Conservation (phyloP, 1,140 invertebrate species). For the Pantala flavescens region DNA sequence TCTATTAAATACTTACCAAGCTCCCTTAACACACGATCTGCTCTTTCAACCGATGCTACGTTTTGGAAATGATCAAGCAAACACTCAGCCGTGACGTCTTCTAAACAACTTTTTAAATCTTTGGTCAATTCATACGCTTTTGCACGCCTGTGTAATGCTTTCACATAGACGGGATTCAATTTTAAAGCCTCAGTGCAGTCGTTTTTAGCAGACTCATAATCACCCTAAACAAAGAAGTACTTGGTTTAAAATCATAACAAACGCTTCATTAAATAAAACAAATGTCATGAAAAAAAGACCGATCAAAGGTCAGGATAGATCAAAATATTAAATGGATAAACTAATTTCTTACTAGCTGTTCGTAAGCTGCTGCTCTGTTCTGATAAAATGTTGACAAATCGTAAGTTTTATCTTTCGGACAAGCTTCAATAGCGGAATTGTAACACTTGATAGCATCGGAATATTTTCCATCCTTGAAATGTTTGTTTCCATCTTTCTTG, state of each 20-base stretch:
- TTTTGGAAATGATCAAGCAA: slow-evolving; percentile 82
- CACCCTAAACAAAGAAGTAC: slow-evolving; percentile 45
- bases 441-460: slow-evolving; percentile 81
- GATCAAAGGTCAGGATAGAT: neutral
- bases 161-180: slow-evolving; percentile 77
- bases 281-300: neutral
- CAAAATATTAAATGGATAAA: neutral
- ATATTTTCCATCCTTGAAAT: slow-evolving; percentile 76
- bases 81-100: slow-evolving; percentile 87
- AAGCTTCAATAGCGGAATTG: slow-evolving; percentile 76
- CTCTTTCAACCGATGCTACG: slow-evolving; percentile 60
- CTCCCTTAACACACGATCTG: slow-evolving; percentile 75
- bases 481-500: slow-evolving; percentile 80
- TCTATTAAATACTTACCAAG: slow-evolving; percentile 43
- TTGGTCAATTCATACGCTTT: slow-evolving; percentile 69
- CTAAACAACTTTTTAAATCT: slow-evolving; percentile 66
- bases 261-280: neutral
- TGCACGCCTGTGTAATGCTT: slow-evolving; percentile 75
- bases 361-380: slow-evolving; percentile 89
- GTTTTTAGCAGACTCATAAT: slow-evolving; percentile 69
- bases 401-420: slow-evolving; percentile 57
- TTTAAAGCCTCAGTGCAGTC: slow-evolving; percentile 81
- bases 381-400: slow-evolving; percentile 88
- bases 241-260: neutral
- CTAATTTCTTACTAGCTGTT: slow-evolving; percentile 60